Conservation (phyloP, 2,113 vertebrate species). For the Opisthocomus hoazin region DNA sequence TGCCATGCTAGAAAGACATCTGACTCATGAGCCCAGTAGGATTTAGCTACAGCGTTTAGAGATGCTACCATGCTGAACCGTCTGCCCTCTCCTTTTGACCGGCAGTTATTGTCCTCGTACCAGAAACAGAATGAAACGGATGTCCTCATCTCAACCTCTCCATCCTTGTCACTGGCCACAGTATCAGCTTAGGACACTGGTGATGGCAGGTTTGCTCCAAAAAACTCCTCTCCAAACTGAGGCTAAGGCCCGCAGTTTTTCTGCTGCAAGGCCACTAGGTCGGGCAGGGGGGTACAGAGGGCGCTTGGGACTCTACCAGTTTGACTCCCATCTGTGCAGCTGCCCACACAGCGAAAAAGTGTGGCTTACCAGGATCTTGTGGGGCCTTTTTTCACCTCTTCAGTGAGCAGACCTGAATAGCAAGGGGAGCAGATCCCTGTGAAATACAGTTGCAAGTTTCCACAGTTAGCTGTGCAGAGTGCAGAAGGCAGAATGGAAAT, state of each 20-base stretch:
- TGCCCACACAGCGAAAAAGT: neutral
- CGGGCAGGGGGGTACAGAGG: neutral
- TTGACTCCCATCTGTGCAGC: neutral
- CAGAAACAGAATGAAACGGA: neutral
- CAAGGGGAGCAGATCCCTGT: neutral
- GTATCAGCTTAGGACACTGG: neutral
- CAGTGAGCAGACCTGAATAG: neutral
- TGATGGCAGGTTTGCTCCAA: neutral
- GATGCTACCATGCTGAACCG: slow-evolving; percentile 1
- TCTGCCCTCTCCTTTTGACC: neutral
- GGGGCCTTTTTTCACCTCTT: neutral
- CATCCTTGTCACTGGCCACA: neutral
- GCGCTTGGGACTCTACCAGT: neutral
- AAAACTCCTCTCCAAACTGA: neutral
- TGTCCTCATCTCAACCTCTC: slow-evolving; percentile 32
- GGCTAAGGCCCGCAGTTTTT: neutral
- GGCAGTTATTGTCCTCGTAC: neutral
- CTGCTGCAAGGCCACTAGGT: neutral
- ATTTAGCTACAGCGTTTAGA: neutral
- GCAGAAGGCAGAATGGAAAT: neutral
- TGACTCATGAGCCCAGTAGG: neutral
- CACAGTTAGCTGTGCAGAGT: neutral
- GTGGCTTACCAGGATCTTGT: neutral
- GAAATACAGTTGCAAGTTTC: neutral
- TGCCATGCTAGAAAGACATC: slow-evolving; percentile 12